phyloP scores from a whole-genome alignment of 2,888 invertebrate species.

The Parnassius orleans region DNA sequence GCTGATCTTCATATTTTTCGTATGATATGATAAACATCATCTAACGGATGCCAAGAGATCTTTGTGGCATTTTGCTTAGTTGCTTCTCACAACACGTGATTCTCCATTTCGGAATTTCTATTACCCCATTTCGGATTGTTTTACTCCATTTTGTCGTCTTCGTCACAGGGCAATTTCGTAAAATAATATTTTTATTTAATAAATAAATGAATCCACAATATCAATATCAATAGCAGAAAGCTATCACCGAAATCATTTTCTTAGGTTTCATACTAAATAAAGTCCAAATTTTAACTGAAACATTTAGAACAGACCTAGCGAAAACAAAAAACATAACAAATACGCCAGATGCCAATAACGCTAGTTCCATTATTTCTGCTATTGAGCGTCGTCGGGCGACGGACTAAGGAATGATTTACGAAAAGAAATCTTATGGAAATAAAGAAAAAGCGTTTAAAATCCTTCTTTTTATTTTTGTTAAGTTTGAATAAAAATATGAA shows the following conservation, averaged over 20 bases:
- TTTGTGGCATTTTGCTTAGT: too few species aligned
- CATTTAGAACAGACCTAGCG: not conserved
- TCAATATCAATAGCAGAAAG: not conserved
- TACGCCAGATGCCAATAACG: constrained; percentile 8
- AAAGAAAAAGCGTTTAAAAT: not conserved
- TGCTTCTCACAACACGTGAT: too few species aligned
- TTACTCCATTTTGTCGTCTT: too few species aligned
- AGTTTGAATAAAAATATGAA: too few species aligned
- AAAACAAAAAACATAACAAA: constrained; percentile 3
- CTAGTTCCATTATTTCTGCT: constrained; percentile 7
- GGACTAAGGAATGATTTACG: constrained; percentile 2
- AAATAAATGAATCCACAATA: not conserved
- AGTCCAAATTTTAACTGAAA: not conserved
- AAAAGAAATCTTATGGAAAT: not conserved
- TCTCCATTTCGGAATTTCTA: too few species aligned
- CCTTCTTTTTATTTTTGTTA: too few species aligned
- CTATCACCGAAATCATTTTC: not conserved
- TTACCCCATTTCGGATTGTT: too few species aligned
- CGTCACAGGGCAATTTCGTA: too few species aligned
- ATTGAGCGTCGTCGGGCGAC: constrained; percentile 6
- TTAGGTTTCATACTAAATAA: not conserved
- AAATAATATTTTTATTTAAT: too few species aligned
- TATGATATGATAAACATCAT: too few species aligned
- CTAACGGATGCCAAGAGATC: too few species aligned
- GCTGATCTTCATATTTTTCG: too few species aligned